phyloP scores from a whole-genome alignment of 2,797 vertebrate genomes.

The Sebastes umbrosus region DNA sequence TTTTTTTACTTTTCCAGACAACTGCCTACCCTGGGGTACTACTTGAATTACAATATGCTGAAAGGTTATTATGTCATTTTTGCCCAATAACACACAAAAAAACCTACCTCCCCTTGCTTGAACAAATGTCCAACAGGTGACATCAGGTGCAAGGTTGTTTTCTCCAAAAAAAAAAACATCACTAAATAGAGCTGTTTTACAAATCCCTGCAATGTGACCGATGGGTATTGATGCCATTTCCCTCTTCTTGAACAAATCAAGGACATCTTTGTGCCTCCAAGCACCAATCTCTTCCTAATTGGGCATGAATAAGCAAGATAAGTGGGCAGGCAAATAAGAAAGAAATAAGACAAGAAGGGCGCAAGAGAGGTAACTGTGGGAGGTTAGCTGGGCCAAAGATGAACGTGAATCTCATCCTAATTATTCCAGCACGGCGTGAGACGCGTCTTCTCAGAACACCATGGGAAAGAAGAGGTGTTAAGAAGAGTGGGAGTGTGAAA shows the following conservation, averaged over 20 bases:
- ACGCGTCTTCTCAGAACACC: slow-evolving; percentile 42
- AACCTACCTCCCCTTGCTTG: background rate
- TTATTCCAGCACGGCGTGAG: slow-evolving; percentile 56
- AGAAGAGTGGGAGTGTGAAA: slow-evolving; percentile 53
- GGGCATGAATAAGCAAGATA: slow-evolving; percentile 22
- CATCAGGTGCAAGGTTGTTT: slow-evolving; percentile 10
- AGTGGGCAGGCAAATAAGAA: slow-evolving; percentile 46
- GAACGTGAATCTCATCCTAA: slow-evolving; percentile 62
- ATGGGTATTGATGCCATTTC: background rate
- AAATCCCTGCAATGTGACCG: slow-evolving; percentile 15
- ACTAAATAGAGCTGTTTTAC: slow-evolving; percentile 18
- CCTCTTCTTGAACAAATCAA: slow-evolving; percentile 26
- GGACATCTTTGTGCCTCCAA: background rate
- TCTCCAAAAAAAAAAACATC: background rate
- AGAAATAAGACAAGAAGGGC: slow-evolving; percentile 1
- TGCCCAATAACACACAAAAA: no score
- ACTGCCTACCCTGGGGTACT: no score
- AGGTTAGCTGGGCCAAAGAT: slow-evolving; percentile 53
- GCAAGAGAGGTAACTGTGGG: slow-evolving; percentile 39
- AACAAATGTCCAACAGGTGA: slow-evolving; percentile 23
- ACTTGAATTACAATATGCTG: no score
- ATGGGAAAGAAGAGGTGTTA: slow-evolving; percentile 46
- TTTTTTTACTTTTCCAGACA: no score
- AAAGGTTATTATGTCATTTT: no score
- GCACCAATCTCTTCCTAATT: slow-evolving; percentile 25